A percentile compares a stretch with the other conserved stretches of the same genome.
Evolutionary conservation across 2,888 invertebrate species (phyloP).

Genomic region (Escarpia spicata): DNA sequence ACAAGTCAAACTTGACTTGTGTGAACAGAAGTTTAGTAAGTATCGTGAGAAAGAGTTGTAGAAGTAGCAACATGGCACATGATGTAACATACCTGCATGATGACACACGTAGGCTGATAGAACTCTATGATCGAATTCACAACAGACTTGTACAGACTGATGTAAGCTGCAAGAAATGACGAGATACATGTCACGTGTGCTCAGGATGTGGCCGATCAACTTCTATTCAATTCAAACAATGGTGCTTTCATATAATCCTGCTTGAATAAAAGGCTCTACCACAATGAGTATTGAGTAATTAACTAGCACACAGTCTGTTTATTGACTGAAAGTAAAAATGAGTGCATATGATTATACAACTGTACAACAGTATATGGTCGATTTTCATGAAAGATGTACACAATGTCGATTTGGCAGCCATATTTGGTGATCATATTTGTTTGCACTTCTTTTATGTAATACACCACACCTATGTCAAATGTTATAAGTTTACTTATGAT

Average conservation of each 20-base stretch:
- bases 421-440: too few relatives aligned
- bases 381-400: too few relatives aligned
- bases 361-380: too few relatives aligned
- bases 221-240: neutral
- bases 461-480: too few relatives aligned
- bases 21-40: too few relatives aligned
- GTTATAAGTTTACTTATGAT: too few relatives aligned
- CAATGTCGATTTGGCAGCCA: too few relatives aligned
- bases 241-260: neutral
- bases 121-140: constrained; percentile 91
- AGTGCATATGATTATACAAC: too few relatives aligned
- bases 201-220: neutral
- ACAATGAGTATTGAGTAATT: neutral
- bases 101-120: constrained; percentile 95
- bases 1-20: neutral
- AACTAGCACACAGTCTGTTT: too few relatives aligned
- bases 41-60: too few relatives aligned
- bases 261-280: neutral
- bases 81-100: constrained; percentile 71
- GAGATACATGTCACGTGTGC: neutral
- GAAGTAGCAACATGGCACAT: neutral
- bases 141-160: constrained; percentile 85
- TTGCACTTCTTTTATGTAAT: too few relatives aligned
- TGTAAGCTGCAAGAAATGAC: constrained; percentile 72
- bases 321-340: too few relatives aligned